These are phyloP conservation scores for Sweltsa coloradensis DNA, from an alignment of 1,140 invertebrate genomes.

Conservation along the genomic window DNA sequence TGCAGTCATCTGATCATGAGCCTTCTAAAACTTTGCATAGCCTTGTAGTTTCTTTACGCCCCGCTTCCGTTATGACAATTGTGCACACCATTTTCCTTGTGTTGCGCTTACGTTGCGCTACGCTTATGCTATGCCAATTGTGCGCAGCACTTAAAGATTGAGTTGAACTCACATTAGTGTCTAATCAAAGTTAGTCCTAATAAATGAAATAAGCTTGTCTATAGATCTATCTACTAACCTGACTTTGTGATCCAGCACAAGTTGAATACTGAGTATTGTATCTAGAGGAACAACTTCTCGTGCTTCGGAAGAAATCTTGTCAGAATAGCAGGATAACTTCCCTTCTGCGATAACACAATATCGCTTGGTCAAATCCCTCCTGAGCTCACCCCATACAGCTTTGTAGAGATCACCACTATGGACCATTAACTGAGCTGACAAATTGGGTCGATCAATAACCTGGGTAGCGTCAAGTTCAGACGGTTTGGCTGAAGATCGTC, in stretches of 20 bases:
- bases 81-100: too few relatives aligned
- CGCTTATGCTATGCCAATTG: too few relatives aligned
- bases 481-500: background rate
- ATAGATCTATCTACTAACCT: constrained; percentile 35
- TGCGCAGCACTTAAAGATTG: too few relatives aligned
- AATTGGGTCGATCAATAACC: background rate
- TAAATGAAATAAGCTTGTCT: too few relatives aligned
- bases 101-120: too few relatives aligned
- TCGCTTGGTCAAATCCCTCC: constrained; percentile 37
- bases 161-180: too few relatives aligned
- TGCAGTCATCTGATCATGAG: too few relatives aligned
- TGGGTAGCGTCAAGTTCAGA: background rate
- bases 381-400: constrained; percentile 34
- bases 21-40: too few relatives aligned
- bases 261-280: constrained; percentile 43
- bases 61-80: too few relatives aligned
- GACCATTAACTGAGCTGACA: constrained; percentile 7
- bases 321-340: constrained; percentile 36
- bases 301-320: constrained; percentile 36
- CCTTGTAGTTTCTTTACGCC: too few relatives aligned
- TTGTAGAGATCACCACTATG: constrained; percentile 30
- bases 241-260: constrained; percentile 44
- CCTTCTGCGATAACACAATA: constrained; percentile 36
- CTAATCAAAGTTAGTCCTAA: too few relatives aligned
- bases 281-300: constrained; percentile 44